Base-by-base conservation (phyloP, 2,888 invertebrate species). In the Dasypogon diadema region DNA sequence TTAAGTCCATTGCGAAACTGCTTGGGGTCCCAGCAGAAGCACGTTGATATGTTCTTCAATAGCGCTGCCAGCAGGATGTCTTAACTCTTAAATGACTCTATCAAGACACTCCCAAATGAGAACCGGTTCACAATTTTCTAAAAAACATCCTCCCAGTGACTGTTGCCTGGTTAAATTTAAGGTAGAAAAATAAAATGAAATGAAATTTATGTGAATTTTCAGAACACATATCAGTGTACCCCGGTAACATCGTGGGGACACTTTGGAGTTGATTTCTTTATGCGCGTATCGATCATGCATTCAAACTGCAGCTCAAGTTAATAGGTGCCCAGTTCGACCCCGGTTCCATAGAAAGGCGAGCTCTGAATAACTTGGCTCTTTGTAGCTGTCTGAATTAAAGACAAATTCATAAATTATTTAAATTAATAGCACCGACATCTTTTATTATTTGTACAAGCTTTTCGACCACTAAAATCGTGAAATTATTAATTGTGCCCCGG, bases 401-500 rank as follows among this genome's bases (percentile, higher is more conserved):
- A 51, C 51, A 51, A 51, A 51, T 51, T 51, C 51, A 51, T 51
- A 51, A 51, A 51, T 51, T 51, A 51, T 51, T 51, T 51, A 51
- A 51, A 51, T 51, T 51, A 51, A 51, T 51, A 18, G 18, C 51
- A 21, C 51, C 51, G 18, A 51, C 51, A 51, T 21, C 16, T 51
- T 51, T 51, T 51, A 51, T 51, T 51, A 16, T 51, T 2, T 18
- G 6, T 18, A 51, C 51, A 51, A 12, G 21, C 6, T 3, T 14
- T 51, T 51, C n/a, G 51, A 51, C 18, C 51, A 51, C 8, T 51
- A 21, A 21, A 21, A 21, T 51, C 51, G 2, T 1, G 18, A 21
- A 8, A 51, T 51, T 51, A 51, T 51, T 51, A 51, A 51, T 51
- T 51, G 51, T 16, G 12, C 51, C 14, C 16, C 12, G 5, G 51